phyloP scores from a whole-genome alignment of 2,113 vertebrate species.

The Channa argus region DNA sequence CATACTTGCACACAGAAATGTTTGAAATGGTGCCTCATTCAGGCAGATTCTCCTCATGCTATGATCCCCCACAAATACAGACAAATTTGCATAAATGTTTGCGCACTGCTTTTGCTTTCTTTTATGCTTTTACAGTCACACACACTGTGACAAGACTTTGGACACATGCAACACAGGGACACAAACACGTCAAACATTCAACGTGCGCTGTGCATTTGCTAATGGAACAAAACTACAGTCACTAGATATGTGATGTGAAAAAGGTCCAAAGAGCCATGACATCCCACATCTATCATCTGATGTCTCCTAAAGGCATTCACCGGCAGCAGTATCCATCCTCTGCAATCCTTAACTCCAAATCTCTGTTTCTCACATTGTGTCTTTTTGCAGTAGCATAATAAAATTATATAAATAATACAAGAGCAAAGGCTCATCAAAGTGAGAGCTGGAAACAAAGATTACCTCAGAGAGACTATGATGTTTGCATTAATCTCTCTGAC shows the following conservation, averaged over 20 bases:
- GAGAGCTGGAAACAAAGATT: constrained; percentile 63
- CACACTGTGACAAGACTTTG: constrained; percentile 1
- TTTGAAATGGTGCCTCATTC: constrained; percentile 21
- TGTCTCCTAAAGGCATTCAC: constrained; percentile 30
- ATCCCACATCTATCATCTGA: constrained; percentile 53
- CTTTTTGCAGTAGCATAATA: constrained; percentile 44
- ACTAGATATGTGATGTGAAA: constrained; percentile 28
- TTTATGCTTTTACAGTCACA: constrained; percentile 26
- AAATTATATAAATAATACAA: constrained; percentile 51
- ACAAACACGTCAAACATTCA: constrained; percentile 13
- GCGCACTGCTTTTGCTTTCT: constrained; percentile 37
- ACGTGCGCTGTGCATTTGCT: constrained; percentile 19
- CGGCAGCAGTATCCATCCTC: constrained; percentile 18
- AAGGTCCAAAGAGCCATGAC: constrained; percentile 37
- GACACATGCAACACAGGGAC: constrained; percentile 10
- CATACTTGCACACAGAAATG: neutral
- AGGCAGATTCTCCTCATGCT: constrained; percentile 1
- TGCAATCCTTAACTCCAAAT: constrained; percentile 52
- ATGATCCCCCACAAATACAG: constrained; percentile 18
- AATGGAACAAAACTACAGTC: constrained; percentile 52
- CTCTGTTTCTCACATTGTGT: constrained; percentile 53
- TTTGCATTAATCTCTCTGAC: constrained; percentile 53
- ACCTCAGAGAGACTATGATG: constrained; percentile 50
- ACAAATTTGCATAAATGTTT: constrained; percentile 51
- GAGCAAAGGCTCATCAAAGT: constrained; percentile 65